Evolutionary conservation across 2,888 invertebrate species (phyloP).

Genomic region (Limnephilus lunatus): DNA sequence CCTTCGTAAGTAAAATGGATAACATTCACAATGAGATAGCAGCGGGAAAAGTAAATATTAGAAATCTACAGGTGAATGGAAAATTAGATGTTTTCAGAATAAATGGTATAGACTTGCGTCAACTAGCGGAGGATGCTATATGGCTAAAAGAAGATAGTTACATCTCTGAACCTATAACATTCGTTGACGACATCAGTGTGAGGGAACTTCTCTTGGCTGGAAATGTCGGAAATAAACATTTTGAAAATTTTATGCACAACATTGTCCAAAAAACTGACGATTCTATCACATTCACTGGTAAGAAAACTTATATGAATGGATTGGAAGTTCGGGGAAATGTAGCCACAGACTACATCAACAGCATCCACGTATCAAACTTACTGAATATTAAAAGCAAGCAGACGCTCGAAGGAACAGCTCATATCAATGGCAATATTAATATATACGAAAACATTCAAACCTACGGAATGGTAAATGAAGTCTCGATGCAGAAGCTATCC

Average conservation of each 20-base stretch:
- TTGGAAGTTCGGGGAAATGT: slow-evolving; percentile 69
- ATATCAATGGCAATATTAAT: slow-evolving; percentile 69
- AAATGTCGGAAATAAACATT: slow-evolving; percentile 70
- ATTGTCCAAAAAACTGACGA: slow-evolving; percentile 72
- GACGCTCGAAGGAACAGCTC: slow-evolving; percentile 68
- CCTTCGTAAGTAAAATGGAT: slow-evolving; percentile 68
- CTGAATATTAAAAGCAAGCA: slow-evolving; percentile 71
- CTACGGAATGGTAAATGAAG: slow-evolving; percentile 49
- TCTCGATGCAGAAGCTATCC: slow-evolving; percentile 34
- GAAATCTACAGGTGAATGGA: slow-evolving; percentile 70
- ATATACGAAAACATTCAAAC: slow-evolving; percentile 66
- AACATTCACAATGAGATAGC: slow-evolving; percentile 70
- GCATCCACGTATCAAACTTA: slow-evolving; percentile 70
- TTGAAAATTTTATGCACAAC: slow-evolving; percentile 71
- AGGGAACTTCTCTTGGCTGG: slow-evolving; percentile 68
- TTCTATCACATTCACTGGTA: slow-evolving; percentile 67
- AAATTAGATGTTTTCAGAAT: slow-evolving; percentile 70
- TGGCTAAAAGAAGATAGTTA: slow-evolving; percentile 72
- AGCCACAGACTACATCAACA: slow-evolving; percentile 71
- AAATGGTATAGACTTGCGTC: slow-evolving; percentile 68
- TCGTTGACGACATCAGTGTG: slow-evolving; percentile 68
- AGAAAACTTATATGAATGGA: slow-evolving; percentile 69
- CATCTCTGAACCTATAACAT: slow-evolving; percentile 68
- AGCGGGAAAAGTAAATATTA: slow-evolving; percentile 71
- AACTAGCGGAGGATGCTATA: slow-evolving; percentile 70